Conservation (phyloP, 2,113 vertebrate genomes). For the Psilopogon haemacephalus region DNA sequence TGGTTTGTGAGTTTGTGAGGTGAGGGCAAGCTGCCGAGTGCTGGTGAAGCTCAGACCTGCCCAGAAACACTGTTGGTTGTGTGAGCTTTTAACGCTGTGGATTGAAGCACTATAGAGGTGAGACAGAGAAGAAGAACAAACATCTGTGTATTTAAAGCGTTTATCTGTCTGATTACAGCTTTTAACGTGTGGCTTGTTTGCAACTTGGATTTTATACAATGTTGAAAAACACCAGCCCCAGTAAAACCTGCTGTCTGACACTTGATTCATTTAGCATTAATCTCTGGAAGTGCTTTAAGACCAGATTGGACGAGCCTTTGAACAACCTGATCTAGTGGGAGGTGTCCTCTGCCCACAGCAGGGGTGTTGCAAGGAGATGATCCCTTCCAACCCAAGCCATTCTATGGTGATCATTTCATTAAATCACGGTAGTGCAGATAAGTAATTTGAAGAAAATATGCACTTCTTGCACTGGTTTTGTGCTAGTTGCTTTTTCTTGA, state of each 20-base stretch:
- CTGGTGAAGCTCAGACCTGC: background rate
- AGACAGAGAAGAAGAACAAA: background rate
- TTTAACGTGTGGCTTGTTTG: background rate
- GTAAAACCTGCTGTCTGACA: background rate
- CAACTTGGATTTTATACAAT: background rate
- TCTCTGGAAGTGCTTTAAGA: too few species aligned
- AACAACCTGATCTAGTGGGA: too few species aligned
- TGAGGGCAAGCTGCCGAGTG: background rate
- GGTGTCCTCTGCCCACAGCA: too few species aligned
- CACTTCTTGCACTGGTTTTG: background rate
- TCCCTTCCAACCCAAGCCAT: too few species aligned
- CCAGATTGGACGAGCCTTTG: too few species aligned
- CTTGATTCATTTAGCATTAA: too few species aligned
- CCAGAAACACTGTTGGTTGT: background rate
- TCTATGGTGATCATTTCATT: too few species aligned
- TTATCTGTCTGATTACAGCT: background rate
- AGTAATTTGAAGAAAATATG: background rate
- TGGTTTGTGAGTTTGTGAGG: background rate
- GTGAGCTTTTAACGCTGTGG: background rate
- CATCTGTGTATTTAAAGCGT: background rate
- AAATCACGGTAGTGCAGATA: background rate
- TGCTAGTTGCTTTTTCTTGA: background rate
- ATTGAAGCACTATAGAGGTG: background rate
- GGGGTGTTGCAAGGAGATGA: too few species aligned
- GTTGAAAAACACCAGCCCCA: background rate